A percentile compares a stretch with the other conserved stretches of the same genome.
phyloP scores from a whole-genome alignment of 1,140 invertebrate genomes.

The Philotrypesis tridentata region DNA sequence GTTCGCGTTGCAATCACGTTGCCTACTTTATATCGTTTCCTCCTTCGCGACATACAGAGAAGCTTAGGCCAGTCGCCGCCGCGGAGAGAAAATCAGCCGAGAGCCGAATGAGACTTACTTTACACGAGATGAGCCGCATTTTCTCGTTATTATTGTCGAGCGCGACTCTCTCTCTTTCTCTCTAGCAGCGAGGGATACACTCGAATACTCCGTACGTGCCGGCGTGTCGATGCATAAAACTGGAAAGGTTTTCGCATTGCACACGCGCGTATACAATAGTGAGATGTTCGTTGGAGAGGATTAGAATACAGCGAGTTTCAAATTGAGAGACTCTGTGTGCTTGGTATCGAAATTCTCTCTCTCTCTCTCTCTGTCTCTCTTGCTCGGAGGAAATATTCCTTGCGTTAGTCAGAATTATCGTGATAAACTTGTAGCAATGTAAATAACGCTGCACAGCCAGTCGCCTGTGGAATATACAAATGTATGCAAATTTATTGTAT shows the following conservation, averaged over 20 bases:
- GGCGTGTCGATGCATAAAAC: background rate
- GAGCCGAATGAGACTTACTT: background rate
- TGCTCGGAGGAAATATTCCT: background rate
- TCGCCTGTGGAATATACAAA: background rate
- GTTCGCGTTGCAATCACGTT: slow-evolving; percentile 52
- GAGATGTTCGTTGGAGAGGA: background rate
- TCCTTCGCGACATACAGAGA: slow-evolving; percentile 10
- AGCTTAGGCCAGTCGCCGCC: slow-evolving; percentile 5
- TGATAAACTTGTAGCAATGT: slow-evolving; percentile 19
- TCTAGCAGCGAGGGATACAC: no score
- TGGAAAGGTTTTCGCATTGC: background rate
- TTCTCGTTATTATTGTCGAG: background rate
- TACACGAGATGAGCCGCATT: background rate
- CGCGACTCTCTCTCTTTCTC: background rate
- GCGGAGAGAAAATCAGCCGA: background rate
- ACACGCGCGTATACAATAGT: background rate
- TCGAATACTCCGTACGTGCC: background rate
- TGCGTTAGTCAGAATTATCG: slow-evolving; percentile 8
- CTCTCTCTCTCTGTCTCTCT: no score
- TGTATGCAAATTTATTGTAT: background rate
- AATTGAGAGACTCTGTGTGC: background rate
- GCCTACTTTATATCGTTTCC: slow-evolving; percentile 50
- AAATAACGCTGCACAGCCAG: background rate
- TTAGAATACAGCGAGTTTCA: slow-evolving; percentile 25
- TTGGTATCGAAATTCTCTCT: slow-evolving; percentile 4